Evolutionary conservation across 2,113 vertebrate species (phyloP), one percentile per base, ranked within the genome.

Genomic region (Condylura cristata): DNA sequence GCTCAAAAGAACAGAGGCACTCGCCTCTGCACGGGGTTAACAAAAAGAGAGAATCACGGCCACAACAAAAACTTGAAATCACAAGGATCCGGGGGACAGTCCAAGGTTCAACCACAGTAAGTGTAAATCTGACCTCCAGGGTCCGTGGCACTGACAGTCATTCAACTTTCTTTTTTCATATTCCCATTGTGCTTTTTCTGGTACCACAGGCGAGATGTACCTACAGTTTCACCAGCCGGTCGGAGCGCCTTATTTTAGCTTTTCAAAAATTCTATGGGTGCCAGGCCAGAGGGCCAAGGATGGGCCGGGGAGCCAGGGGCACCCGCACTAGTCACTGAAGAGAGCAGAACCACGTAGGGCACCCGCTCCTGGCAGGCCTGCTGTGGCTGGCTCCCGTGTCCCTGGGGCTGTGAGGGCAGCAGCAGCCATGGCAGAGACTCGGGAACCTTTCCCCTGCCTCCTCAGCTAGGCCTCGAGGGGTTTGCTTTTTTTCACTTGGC

Each of bases 401-500:
- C 79, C 93, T 44, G 66, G 95, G 94, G 96, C 46, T 91, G 75
- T 87, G 74, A 51, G 56, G 41, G 86, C 87, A 70, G 94, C 68
- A 70, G 89, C 94, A 91, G 95, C 94, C 88, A 90, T 32, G 53
- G 96, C 87, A 89, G 93, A 76, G 94, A 83, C 87, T 68, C 63
- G 39, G 89, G 72, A 89, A 95, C 91, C 94, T 95, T 85, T 95
- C 96, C 89, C 89, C 86, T 34, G 96, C 61, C 95, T 91, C 70
- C 94, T 80, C 74, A 9, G 75, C 93, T 96, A 97, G 97, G 97
- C 96, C 97, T 96, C 93, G 80, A 95, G 96, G 91, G 96, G 94
- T 72, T 78, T 95, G 95, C 86, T 86, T 88, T 95, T 86, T 88
- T 95, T 89, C 96, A 94, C 96, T 87, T 84, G 97, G 97, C 90